Conservation (phyloP, 92 coral and sea anemone genomes). For the Epizoanthus scotinus region DNA sequence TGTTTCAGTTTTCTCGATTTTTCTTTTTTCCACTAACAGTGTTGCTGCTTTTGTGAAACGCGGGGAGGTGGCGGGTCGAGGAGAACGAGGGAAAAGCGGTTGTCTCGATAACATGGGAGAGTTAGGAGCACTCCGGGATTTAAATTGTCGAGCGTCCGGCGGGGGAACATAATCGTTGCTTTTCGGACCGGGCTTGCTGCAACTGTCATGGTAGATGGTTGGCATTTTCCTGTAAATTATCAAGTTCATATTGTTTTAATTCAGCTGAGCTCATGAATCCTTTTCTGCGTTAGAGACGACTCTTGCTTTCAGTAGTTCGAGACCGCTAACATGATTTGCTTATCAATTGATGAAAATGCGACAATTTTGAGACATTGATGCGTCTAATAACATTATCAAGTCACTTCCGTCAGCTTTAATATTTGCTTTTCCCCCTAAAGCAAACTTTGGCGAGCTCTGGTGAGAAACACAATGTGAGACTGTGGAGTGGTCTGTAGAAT, state of each 20-base stretch:
- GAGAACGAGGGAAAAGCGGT: constrained; percentile 70
- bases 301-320: neutral
- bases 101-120: constrained; percentile 75
- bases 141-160: constrained; percentile 85
- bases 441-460: too few species aligned
- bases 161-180: constrained; percentile 93
- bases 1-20: constrained; percentile 57
- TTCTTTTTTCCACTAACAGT: constrained; percentile 61
- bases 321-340: neutral
- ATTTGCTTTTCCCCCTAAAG: too few species aligned
- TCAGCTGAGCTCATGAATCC: neutral
- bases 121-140: constrained; percentile 96
- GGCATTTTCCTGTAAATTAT: constrained; percentile 83
- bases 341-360: neutral
- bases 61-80: constrained; percentile 64
- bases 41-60: constrained; percentile 63
- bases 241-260: constrained; percentile 2
- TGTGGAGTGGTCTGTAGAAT: neutral
- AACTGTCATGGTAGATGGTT: constrained; percentile 86
- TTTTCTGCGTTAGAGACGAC: neutral
- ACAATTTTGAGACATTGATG: neutral
- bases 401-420: constrained; percentile 2
- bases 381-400: neutral
- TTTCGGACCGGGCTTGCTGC: constrained; percentile 95
- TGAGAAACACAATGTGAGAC: neutral